These are phyloP conservation scores for Dinomys branickii DNA, from an alignment of 2,113 vertebrate genomes.

Conservation along the genomic window DNA sequence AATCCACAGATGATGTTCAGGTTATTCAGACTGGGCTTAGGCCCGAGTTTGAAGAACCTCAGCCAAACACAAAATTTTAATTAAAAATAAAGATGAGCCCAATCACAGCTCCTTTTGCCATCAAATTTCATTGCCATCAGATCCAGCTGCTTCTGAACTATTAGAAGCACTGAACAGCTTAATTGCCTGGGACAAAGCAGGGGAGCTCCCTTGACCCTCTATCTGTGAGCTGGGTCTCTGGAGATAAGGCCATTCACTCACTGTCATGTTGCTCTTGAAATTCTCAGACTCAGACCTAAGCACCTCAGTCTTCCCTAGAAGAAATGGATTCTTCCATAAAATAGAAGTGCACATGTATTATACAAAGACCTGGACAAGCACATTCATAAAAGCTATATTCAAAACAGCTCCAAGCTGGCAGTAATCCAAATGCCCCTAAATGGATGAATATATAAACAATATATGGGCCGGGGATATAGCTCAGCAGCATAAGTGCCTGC, in stretches of 20 bases:
- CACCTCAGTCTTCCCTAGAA: background rate
- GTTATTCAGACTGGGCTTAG: background rate
- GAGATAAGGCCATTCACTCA: background rate
- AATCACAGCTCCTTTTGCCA: background rate
- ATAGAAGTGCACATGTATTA: background rate
- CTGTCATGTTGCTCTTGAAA: background rate
- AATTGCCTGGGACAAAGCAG: background rate
- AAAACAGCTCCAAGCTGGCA: background rate
- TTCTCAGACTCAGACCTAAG: background rate
- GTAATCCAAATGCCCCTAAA: background rate
- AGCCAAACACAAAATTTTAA: constrained; percentile 50
- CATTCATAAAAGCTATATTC: constrained; percentile 26
- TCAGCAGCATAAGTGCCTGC: too few relatives aligned
- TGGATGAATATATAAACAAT: background rate
- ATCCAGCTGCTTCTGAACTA: background rate
- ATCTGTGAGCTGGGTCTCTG: background rate
- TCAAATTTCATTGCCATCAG: background rate
- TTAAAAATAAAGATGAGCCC: constrained; percentile 50
- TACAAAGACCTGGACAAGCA: background rate
- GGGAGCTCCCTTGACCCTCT: background rate
- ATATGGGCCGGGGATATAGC: too few relatives aligned
- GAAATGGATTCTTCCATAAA: constrained; percentile 17
- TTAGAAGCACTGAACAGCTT: background rate
- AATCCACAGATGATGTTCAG: background rate
- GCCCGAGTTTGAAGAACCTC: background rate